These are phyloP conservation scores for Sinocyclocheilus rhinocerous DNA, from an alignment of 2,113 vertebrate species.

Conservation along the genomic window DNA sequence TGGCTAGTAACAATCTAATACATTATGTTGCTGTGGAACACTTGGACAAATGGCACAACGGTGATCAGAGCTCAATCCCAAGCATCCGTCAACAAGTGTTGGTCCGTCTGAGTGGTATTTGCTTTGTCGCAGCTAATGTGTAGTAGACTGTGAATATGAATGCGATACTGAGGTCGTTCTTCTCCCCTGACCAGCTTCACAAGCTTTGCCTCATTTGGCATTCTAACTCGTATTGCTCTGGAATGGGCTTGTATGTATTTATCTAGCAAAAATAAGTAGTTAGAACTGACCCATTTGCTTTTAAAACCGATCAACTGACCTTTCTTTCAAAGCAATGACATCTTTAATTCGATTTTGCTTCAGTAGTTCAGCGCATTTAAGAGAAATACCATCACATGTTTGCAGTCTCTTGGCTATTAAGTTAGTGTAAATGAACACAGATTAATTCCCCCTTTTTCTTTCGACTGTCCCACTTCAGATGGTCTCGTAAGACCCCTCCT, in stretches of 20 bases:
- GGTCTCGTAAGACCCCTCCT: slow-evolving; percentile 12
- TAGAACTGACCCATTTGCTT: slow-evolving; percentile 6
- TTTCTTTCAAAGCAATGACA: neutral
- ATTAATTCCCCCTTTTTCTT: slow-evolving; percentile 19
- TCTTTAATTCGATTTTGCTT: neutral
- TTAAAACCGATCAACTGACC: neutral
- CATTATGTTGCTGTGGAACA: slow-evolving; percentile 17
- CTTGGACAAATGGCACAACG: neutral
- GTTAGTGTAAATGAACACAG: neutral
- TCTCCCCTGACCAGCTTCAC: neutral
- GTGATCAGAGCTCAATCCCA: neutral
- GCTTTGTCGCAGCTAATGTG: slow-evolving; percentile 9
- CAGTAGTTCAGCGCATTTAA: neutral
- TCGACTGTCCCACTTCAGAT: neutral
- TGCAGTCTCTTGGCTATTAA: neutral
- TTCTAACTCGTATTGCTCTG: slow-evolving; percentile 34
- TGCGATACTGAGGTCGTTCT: neutral
- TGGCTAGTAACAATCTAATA: slow-evolving; percentile 18
- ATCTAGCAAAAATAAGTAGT: neutral
- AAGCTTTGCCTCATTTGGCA: slow-evolving; percentile 25
- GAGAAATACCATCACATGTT: neutral
- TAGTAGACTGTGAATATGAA: neutral
- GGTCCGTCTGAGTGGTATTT: neutral
- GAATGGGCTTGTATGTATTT: slow-evolving; percentile 8
- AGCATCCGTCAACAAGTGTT: slow-evolving; percentile 12